A percentile compares a stretch with the other conserved stretches of the same genome.
These are phyloP conservation scores for Acanthurus leucopareius DNA, from an alignment of 2,797 vertebrate species.

Conservation along the genomic window DNA sequence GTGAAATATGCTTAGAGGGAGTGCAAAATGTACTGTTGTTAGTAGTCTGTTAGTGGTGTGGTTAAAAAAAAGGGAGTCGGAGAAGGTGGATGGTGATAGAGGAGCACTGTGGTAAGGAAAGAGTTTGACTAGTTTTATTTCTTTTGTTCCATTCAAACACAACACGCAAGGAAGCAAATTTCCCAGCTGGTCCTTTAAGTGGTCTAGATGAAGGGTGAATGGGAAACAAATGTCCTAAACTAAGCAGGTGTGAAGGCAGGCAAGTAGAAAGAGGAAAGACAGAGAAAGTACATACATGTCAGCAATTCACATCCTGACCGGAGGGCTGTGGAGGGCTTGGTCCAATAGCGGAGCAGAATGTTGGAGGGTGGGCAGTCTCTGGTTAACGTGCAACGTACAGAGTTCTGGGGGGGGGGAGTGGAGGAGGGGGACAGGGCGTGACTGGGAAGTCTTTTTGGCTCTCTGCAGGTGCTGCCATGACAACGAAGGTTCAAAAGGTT, in stretches of 20 bases:
- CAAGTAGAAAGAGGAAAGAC: not conserved
- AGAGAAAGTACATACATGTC: slow-evolving; percentile 11
- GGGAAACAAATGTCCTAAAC: not conserved
- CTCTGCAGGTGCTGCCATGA: slow-evolving; percentile 69
- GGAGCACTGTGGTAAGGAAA: not conserved
- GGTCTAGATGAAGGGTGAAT: not conserved
- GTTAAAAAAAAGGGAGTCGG: too few relatives aligned
- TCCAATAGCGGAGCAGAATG: slow-evolving; percentile 55
- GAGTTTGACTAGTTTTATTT: not conserved
- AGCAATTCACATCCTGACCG: slow-evolving; percentile 44
- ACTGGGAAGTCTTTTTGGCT: slow-evolving; percentile 52
- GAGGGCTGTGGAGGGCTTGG: slow-evolving; percentile 47
- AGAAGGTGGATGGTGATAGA: not conserved
- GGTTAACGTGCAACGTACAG: slow-evolving; percentile 57
- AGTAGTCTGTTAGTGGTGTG: too few relatives aligned
- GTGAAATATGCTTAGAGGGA: not conserved
- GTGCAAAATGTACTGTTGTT: slow-evolving; percentile 1
- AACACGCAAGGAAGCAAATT: not conserved
- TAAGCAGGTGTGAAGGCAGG: not conserved
- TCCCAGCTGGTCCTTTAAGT: not conserved
- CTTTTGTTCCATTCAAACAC: not conserved
- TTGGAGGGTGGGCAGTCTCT: slow-evolving; percentile 46
- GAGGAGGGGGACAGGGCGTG: not conserved
- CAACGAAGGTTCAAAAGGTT: slow-evolving; percentile 51
- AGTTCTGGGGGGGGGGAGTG: slow-evolving; percentile 25